Conservation (phyloP, 2,888 invertebrate genomes). For the Aproaerema taeniolella region DNA sequence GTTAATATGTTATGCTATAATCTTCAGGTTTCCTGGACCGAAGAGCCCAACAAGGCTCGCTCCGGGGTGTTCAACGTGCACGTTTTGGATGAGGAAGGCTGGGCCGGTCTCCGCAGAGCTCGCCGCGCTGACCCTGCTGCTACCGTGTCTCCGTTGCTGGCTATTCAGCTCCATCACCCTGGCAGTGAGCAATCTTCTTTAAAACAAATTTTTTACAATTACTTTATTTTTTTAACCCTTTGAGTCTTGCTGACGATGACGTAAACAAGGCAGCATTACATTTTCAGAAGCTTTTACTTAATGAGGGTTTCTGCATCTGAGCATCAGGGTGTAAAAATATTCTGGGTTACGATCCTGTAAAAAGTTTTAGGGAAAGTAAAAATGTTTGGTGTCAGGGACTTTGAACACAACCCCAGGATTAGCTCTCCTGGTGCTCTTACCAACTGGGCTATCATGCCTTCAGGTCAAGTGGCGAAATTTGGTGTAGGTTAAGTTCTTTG, state of each 20-base stretch:
- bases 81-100: slow-evolving; percentile 95
- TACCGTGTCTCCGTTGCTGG: slow-evolving; percentile 81
- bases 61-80: slow-evolving; percentile 89
- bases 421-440: not conserved
- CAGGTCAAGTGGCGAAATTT: not conserved
- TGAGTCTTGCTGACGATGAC: not conserved
- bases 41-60: slow-evolving; percentile 88
- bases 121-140: slow-evolving; percentile 84
- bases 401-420: not conserved
- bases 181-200: slow-evolving; percentile 69
- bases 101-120: slow-evolving; percentile 90
- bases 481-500: not conserved
- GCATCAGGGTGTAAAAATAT: not conserved
- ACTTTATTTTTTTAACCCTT: not conserved
- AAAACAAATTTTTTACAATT: not conserved
- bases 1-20: not conserved
- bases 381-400: not conserved
- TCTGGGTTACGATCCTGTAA: not conserved
- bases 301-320: not conserved
- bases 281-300: not conserved
- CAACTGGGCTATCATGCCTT: not conserved
- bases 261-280: not conserved
- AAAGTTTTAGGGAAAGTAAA: not conserved
- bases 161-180: slow-evolving; percentile 79
- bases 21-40: slow-evolving; percentile 95